phyloP scores from a whole-genome alignment of 2,797 vertebrate species.

The Leucoraja ocellata region DNA sequence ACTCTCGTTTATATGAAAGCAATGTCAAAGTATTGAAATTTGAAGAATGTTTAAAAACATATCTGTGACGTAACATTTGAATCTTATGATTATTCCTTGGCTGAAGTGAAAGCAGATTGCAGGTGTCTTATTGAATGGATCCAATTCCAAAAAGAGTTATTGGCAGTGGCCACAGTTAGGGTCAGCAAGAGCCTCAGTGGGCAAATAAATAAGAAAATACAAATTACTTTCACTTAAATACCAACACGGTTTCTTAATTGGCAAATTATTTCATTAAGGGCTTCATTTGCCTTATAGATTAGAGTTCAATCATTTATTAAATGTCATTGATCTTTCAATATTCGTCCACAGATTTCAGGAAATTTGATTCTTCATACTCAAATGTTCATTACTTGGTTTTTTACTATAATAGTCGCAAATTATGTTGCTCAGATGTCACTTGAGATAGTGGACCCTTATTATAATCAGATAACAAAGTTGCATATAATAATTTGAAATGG shows the following conservation, averaged over 20 bases:
- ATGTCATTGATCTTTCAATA: neutral
- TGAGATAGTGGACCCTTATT: neutral
- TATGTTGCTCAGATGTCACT: neutral
- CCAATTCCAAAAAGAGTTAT: neutral
- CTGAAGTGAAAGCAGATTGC: neutral
- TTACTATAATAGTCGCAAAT: neutral
- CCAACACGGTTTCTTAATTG: neutral
- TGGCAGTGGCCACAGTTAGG: neutral
- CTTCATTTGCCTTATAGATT: neutral
- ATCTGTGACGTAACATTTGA: neutral
- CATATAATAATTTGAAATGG: neutral
- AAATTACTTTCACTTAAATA: neutral
- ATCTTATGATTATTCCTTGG: neutral
- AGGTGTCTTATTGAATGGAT: neutral
- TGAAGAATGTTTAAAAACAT: neutral
- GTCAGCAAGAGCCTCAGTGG: neutral
- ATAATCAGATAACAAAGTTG: neutral
- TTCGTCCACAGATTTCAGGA: neutral
- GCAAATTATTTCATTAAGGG: neutral
- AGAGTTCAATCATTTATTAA: neutral
- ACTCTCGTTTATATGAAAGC: neutral
- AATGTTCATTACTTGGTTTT: neutral
- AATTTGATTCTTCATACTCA: neutral
- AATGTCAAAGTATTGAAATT: neutral
- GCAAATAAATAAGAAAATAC: neutral